These are phyloP conservation scores for Ramazzottius varieornatus DNA, from an alignment of 2,888 invertebrate genomes.

Conservation along the genomic window DNA sequence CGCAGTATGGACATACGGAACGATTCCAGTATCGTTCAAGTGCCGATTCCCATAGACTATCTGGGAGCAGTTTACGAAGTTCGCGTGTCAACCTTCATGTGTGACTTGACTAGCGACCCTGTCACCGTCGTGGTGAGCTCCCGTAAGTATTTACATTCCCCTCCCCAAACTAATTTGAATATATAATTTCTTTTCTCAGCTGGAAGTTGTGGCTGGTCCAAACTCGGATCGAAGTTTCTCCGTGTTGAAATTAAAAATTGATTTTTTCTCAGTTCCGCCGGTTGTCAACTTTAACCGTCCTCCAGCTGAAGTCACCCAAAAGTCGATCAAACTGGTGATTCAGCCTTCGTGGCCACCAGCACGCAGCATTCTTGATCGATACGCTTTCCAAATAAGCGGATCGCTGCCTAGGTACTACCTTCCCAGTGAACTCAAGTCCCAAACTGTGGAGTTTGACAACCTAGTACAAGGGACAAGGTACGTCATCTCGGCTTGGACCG, in stretches of 20 bases:
- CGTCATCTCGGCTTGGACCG: background rate
- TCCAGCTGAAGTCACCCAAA: background rate
- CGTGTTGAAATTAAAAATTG: too few relatives aligned
- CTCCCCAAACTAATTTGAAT: too few relatives aligned
- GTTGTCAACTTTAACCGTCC: background rate
- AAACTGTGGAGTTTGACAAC: background rate
- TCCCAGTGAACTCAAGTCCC: background rate
- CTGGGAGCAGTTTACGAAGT: conserved; percentile 1
- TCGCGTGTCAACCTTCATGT: background rate
- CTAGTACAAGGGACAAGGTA: background rate
- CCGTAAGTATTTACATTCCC: background rate
- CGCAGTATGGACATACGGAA: background rate
- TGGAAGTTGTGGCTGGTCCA: too few relatives aligned
- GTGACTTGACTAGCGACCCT: background rate
- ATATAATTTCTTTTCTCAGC: too few relatives aligned
- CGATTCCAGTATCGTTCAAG: background rate
- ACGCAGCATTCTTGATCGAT: background rate
- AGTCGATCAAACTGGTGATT: background rate
- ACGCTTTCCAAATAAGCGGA: background rate
- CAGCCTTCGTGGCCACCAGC: background rate
- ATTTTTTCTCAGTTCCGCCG: background rate
- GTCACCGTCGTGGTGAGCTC: background rate
- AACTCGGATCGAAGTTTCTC: too few relatives aligned
- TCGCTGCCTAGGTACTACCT: background rate
- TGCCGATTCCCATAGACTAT: background rate